Conservation (phyloP, 1,140 invertebrate genomes). For the Drosophila parabipectinata region DNA sequence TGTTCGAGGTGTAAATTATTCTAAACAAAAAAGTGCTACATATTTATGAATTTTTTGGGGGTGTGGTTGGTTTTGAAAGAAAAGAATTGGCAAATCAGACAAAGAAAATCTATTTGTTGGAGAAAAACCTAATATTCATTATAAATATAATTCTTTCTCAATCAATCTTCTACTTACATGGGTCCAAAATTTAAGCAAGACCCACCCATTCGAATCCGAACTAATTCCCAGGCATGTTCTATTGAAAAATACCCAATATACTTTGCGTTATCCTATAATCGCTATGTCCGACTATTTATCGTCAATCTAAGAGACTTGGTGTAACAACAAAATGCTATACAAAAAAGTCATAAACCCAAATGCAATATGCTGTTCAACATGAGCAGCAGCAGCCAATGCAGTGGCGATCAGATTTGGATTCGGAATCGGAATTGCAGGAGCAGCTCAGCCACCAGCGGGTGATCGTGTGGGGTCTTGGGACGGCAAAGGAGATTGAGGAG, state of each 20-base stretch:
- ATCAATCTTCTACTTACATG: conserved; percentile 17
- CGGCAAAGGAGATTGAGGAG: neutral
- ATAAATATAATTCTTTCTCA: neutral
- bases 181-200: conserved; percentile 13
- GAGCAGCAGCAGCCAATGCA: conserved; percentile 39
- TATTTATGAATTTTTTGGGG: conserved; percentile 8
- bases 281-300: conserved; percentile 41
- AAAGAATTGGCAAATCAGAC: neutral
- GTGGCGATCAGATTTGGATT: conserved; percentile 21
- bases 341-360: conserved; percentile 39
- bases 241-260: conserved; percentile 20
- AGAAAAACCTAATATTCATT: neutral
- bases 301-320: conserved; percentile 42
- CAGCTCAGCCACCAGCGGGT: conserved; percentile 26
- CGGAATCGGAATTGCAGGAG: conserved; percentile 29
- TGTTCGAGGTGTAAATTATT: conserved; percentile 55
- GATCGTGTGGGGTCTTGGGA: conserved; percentile 48
- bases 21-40: conserved; percentile 16
- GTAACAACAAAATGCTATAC: conserved; percentile 50
- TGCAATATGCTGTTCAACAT: conserved; percentile 64
- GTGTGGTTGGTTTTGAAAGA: neutral
- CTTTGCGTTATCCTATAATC: conserved; percentile 45
- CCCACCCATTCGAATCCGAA: conserved; percentile 6
- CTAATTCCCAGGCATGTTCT: conserved; percentile 25
- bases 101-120: neutral